Base-by-base conservation (phyloP, 2,113 vertebrate species). In the Epinephelus lanceolatus region DNA sequence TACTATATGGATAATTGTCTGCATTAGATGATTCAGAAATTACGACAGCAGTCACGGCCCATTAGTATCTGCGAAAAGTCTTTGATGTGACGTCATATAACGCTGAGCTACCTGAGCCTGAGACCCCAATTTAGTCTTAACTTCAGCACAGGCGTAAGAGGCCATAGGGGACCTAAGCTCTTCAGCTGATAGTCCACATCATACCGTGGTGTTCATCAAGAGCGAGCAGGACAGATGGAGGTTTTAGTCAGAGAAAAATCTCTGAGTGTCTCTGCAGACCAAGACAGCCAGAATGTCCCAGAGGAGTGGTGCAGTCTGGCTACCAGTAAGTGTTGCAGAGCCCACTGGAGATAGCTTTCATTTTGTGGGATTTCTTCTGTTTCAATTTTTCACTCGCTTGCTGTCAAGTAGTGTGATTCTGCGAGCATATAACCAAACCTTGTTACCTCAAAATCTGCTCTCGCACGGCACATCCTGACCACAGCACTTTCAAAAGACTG, bases 211-310 rank as follows among this genome's bases (percentile, higher is more conserved):
- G 52, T 72, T 81, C 68, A 70, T 80, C 61, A 33, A 65, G 30
- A 67, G 13, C 3, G 18, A 73, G 62, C 13, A 71, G 76, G 75
- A 84, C 49, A 84, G 60, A 79, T 84, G 67, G 66, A 80, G 68
- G 71, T 51, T 69, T 83, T 62, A 72, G 33, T 84, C 42, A 40
- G 70, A 83, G 79, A 63, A 67, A 83, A 84, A 85, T 63, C 61
- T 30, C 71, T 40, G 18, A 47, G 56, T 27, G 66, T 67, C 23
- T 83, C 67, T 84, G 76, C 76, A 87, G 77, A 86, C 27, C 4
- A 56, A 80, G 67, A 84, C 71, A 63, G 80, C 30, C 69, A 55
- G 71, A 68, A 71, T 51, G 51, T 84, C 83, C 53, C 76, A 72
- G 71, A 83, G 81, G 87, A 76, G 72, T 14, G 51, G 70, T 33